Percentiles rank a stretch among this genome's conserved stretches.
Conservation (phyloP, 1,140 invertebrate species). For the Anoplolepis gracilipes region DNA sequence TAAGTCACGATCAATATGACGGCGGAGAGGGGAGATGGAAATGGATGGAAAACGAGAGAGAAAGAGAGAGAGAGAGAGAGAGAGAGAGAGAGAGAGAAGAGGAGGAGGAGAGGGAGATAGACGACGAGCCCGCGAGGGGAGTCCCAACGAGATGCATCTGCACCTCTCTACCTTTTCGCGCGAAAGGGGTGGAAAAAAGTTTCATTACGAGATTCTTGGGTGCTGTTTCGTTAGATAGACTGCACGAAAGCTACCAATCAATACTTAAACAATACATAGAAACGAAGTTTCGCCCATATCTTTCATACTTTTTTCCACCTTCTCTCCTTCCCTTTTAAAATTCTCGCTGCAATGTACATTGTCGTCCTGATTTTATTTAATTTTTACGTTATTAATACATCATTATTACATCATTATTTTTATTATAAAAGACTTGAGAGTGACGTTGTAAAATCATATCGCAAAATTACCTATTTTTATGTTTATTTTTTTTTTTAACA, state of each 20-base stretch:
- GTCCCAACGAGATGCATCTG: slow-evolving; percentile 16
- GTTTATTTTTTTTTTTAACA: too few relatives aligned
- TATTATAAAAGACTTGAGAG: too few relatives aligned
- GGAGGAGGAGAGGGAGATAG: background rate
- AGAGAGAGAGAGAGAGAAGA: background rate
- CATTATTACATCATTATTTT: background rate
- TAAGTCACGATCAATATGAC: slow-evolving; percentile 60
- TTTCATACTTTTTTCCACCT: background rate
- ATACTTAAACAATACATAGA: slow-evolving; percentile 6
- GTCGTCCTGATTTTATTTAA: background rate
- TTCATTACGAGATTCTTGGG: slow-evolving; percentile 5
- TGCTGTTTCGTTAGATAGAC: slow-evolving; percentile 12
- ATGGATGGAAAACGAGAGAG: slow-evolving; percentile 20
- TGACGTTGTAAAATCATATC: too few relatives aligned
- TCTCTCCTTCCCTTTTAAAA: background rate
- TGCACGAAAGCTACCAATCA: background rate
- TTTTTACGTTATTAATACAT: background rate
- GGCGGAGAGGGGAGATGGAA: background rate
- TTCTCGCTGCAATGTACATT: background rate
- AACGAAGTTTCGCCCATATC: slow-evolving; percentile 11
- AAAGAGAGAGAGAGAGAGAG: background rate
- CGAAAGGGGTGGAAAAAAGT: background rate
- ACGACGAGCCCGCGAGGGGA: slow-evolving; percentile 5
- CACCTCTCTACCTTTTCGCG: background rate
- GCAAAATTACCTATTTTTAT: too few relatives aligned